Base-by-base conservation (phyloP, 2,113 vertebrate genomes). In the Solea senegalensis region DNA sequence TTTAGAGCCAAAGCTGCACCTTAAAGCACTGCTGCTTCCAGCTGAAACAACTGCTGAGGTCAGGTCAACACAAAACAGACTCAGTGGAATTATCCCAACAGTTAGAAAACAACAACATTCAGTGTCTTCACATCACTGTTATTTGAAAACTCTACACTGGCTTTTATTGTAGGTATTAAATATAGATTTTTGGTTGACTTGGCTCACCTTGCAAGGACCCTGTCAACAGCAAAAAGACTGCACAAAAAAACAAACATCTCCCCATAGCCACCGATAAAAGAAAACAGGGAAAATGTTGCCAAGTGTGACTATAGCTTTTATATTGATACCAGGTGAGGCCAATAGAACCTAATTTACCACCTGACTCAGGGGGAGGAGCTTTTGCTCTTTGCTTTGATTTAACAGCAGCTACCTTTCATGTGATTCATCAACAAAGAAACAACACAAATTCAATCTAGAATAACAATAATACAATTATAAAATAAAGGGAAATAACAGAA, bases 271-370 rank as follows among this genome's bases (percentile, higher is more conserved):
- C 65, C 74, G 61, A 66, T 15, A 67, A 80, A 72, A 61, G 34
- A 69, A 86, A 90, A 69, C 4, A 0, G 28, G 62, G 1, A 21
- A 61, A 50, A 49, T 0, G 1, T 5, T 2, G 0, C 11, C 2
- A 21, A 12, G 2, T 11, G 1, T 43, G 0, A 2, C 1, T 7
- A 41, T 15, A 6, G 71, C 39, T 26, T 78, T 83, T 87, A 87
- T 86, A 87, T 61, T 9, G 61, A 7, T 0, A 27, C 40, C 88
- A 90, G 89, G 82, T 90, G 85, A 56, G 1, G 7, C 41, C 64
- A 86, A 78, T 86, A 8, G 16, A 68, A 27, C 44, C 53, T 86
- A 45, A 91, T 86, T 88, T 62, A 72, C 68, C 69, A 82, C 69
- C 76, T 83, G 60, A 51, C 58, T 50, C 44, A 66, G 61, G 63